phyloP scores from a whole-genome alignment of 2,888 invertebrate species.

The Chirona hameri region DNA sequence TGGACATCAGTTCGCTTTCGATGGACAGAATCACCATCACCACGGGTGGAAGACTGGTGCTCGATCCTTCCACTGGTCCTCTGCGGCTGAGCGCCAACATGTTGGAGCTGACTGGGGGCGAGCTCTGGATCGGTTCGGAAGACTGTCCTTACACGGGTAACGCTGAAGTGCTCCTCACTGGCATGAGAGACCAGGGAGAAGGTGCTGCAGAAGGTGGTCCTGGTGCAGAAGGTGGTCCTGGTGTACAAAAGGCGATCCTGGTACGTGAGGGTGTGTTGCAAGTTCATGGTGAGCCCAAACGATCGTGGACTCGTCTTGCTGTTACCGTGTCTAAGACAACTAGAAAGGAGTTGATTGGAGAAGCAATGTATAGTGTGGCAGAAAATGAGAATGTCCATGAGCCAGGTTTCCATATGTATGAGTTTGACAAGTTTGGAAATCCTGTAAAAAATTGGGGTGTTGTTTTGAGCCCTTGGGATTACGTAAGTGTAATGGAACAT shows the following conservation, averaged over 20 bases:
- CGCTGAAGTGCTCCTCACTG: not conserved
- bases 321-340: not conserved
- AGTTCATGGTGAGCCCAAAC: not conserved
- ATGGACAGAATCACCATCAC: not conserved
- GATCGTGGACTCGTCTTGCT: not conserved
- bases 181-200: not conserved
- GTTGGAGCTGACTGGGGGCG: not conserved
- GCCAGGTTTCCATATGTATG: not conserved
- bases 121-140: slow-evolving; percentile 26
- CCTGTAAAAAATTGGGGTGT: not conserved
- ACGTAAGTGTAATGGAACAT: too few relatives aligned
- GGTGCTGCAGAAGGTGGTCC: not conserved
- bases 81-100: too few relatives aligned
- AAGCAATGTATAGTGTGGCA: not conserved
- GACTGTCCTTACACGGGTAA: not conserved
- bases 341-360: too few relatives aligned
- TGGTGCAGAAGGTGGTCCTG: too few relatives aligned
- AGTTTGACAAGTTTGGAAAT: not conserved
- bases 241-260: not conserved
- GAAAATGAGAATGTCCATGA: not conserved
- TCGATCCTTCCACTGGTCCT: too few relatives aligned
- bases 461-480: not conserved
- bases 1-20: not conserved
- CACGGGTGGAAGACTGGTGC: not conserved
- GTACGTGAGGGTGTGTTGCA: not conserved